Percentiles rank a stretch among this genome's conserved stretches.
Conservation (phyloP, 1,140 invertebrate species). For the Amphibalanus amphitrite region DNA sequence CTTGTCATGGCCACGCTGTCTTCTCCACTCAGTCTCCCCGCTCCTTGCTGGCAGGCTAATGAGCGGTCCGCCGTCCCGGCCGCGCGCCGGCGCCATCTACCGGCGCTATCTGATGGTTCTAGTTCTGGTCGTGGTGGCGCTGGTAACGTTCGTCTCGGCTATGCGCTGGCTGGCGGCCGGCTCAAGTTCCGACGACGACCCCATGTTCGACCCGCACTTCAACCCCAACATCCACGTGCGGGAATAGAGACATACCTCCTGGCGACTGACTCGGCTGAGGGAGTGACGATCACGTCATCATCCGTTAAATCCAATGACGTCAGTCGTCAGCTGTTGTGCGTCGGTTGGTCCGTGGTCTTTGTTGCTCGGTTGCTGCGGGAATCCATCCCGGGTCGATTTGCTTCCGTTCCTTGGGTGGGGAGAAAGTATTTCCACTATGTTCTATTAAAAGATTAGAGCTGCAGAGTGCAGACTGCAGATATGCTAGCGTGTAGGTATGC, state of each 20-base stretch:
- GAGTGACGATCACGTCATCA: not conserved
- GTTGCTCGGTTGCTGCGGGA: no score
- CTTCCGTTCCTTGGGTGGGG: no score
- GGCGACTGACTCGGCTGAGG: conserved; percentile 4
- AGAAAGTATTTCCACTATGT: no score
- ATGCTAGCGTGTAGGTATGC: no score
- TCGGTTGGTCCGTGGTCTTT: no score
- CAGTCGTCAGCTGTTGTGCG: no score
- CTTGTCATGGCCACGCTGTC: no score
- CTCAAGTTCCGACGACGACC: conserved; percentile 40
- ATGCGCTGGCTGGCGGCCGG: conserved; percentile 37
- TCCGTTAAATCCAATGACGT: conserved; percentile 11
- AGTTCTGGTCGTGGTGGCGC: conserved; percentile 30
- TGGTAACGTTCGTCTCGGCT: conserved; percentile 33
- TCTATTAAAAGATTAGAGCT: no score
- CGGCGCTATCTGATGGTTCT: conserved; percentile 35
- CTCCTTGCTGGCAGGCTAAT: conserved; percentile 19
- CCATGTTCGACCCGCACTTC: conserved; percentile 32
- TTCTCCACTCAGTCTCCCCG: no score
- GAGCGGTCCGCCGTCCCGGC: conserved; percentile 24
- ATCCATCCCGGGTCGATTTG: no score
- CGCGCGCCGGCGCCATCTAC: conserved; percentile 26
- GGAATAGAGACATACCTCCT: not conserved
- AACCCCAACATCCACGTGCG: conserved; percentile 35
- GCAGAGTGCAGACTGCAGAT: no score